Evolutionary conservation across 30 jellyfish, hydroid and myxozoan species (phyloP).

Genomic region (Sanderia malayensis): DNA sequence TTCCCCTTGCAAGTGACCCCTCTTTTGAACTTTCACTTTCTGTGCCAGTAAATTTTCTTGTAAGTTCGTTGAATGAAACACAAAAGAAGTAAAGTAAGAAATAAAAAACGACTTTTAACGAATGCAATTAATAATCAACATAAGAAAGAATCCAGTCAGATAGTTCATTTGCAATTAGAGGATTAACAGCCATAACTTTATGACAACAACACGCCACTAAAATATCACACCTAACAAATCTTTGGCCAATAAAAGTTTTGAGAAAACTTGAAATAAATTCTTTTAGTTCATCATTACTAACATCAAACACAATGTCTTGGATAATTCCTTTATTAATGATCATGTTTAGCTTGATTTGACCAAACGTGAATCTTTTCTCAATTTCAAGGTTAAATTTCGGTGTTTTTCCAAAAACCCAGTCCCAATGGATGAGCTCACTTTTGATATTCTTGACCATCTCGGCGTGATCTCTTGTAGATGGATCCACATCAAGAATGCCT

Average conservation of each 20-base stretch:
- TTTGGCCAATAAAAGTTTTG: conserved; percentile 17
- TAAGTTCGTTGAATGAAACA: too few species aligned
- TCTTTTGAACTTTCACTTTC: too few species aligned
- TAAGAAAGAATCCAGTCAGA: conserved; percentile 31
- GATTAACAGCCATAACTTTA: not conserved
- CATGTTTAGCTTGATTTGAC: conserved; percentile 13
- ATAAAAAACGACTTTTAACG: too few species aligned
- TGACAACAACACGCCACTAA: conserved; percentile 16
- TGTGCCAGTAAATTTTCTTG: too few species aligned
- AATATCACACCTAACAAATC: conserved; percentile 37
- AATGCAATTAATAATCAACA: conserved; percentile 15
- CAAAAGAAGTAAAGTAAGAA: too few species aligned
- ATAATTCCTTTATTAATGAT: conserved; percentile 36
- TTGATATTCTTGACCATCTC: not conserved
- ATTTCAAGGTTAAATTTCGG: conserved; percentile 66
- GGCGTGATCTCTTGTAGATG: not conserved
- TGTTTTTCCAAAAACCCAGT: conserved; percentile 89
- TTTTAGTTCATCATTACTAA: not conserved
- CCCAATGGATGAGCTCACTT: conserved; percentile 64
- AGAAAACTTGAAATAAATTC: not conserved
- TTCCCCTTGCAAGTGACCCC: too few species aligned
- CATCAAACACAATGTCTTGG: conserved; percentile 3
- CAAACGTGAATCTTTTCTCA: conserved; percentile 15
- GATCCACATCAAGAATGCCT: conserved; percentile 25
- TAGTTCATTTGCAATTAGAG: not conserved